phyloP scores from a whole-genome alignment of 2,888 invertebrate species.

The Drosophila acutilabella region DNA sequence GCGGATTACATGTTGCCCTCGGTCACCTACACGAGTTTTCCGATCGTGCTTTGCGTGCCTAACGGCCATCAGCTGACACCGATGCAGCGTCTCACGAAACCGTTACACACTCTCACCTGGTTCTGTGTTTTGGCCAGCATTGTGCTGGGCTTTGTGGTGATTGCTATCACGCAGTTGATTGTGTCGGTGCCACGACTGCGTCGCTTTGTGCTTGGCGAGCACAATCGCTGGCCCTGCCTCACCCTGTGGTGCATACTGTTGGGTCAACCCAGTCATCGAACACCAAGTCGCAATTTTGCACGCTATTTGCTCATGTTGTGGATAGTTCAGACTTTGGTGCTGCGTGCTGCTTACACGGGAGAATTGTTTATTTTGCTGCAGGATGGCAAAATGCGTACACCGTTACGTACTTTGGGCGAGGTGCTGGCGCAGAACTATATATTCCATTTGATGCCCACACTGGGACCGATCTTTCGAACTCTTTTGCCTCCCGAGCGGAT shows the following conservation, averaged over 20 bases:
- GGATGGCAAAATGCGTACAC: constrained; percentile 66
- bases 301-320: constrained; percentile 79
- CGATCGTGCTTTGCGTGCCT: constrained; percentile 74
- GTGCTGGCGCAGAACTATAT: constrained; percentile 63
- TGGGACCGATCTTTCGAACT: constrained; percentile 45
- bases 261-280: constrained; percentile 58
- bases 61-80: constrained; percentile 68
- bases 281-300: constrained; percentile 79
- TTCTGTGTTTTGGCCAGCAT: constrained; percentile 68
- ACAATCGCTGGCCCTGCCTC: constrained; percentile 70
- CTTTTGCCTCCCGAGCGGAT: constrained; percentile 22
- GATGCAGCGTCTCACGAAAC: constrained; percentile 72
- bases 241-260: constrained; percentile 69
- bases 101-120: constrained; percentile 79
- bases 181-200: constrained; percentile 22
- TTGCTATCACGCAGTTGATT: constrained; percentile 43
- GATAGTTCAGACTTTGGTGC: constrained; percentile 74
- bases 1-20: constrained; percentile 69
- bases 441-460: constrained; percentile 57
- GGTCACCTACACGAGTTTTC: constrained; percentile 68
- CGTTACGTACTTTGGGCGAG: constrained; percentile 61
- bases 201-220: constrained; percentile 70
- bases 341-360: constrained; percentile 79
- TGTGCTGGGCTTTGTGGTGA: constrained; percentile 53
- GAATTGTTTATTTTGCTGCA: constrained; percentile 79